Base-by-base conservation (phyloP, 2,888 invertebrate species). In the Caenorhabditis sp. region DNA sequence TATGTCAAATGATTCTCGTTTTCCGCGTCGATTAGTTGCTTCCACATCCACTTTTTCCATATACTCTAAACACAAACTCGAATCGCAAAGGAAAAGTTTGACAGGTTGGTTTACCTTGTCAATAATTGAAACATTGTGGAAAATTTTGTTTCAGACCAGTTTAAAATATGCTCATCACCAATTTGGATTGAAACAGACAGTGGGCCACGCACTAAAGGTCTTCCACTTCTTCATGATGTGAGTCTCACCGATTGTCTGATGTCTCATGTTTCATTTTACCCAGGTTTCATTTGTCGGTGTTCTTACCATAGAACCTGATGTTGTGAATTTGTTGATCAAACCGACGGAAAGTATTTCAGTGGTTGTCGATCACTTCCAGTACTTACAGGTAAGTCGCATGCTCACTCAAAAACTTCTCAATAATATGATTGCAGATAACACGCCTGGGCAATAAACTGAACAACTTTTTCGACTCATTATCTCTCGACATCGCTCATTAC, bases 321-420 rank as follows among this genome's bases (percentile, higher is more conserved):
- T 56, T n/a, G 56, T 82, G 17, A 78, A 75, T 56, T 35, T 79
- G 9, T 75, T 71, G 30, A 76, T 82, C 0, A 85, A 85, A 52
- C 83, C 87, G 7, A 72, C 65, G 6, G 78, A 78, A n/a, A 73
- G 81, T 5, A 48, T 88, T n/a, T 73, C 80, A 5, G 43, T 85
- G 8, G 58, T 80, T 9, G 55, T 89, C 30, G 87, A 89, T 72
- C 89, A 88, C 71, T 89, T 85, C 65, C 88, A 89, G 62, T 83
- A 86, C 30, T 71, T 87, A 24, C 84, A 85, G 65, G 78, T 80
- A 3, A 46, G 30, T 7, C n/a, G n/a, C n/a, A n/a, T n/a, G n/a
- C n/a, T n/a, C n/a, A n/a, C n/a, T n/a, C n/a, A n/a, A n/a, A n/a
- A n/a, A n/a, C n/a, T n/a, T n/a, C n/a, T n/a, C n/a, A n/a, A n/a